phyloP scores from a whole-genome alignment of 2,113 vertebrate species.

The Hemiscyllium ocellatum region DNA sequence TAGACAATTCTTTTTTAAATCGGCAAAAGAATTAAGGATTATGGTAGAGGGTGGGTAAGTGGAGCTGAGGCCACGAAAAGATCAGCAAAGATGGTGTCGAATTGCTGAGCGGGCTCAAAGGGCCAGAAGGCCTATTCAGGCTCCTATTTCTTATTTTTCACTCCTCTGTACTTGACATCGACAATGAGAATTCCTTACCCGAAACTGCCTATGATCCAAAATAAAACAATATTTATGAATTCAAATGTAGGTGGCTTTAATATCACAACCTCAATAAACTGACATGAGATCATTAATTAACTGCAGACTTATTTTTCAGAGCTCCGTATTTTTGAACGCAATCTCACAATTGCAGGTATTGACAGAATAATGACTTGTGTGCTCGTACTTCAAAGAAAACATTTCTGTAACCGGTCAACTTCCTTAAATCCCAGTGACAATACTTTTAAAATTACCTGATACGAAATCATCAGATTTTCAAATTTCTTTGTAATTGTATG shows the following conservation, averaged over 20 bases:
- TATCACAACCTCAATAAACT: background rate
- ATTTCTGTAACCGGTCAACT: background rate
- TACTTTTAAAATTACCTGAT: background rate
- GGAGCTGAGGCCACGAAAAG: too few relatives aligned
- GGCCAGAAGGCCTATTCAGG: too few relatives aligned
- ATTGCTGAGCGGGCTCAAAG: too few relatives aligned
- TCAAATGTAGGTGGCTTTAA: background rate
- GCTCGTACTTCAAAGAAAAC: background rate
- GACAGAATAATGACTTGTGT: background rate
- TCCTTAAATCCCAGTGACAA: background rate
- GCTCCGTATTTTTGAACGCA: background rate
- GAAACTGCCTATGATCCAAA: background rate
- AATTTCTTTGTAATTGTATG: background rate
- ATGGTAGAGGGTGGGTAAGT: too few relatives aligned
- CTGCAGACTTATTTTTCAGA: background rate
- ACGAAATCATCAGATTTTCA: background rate
- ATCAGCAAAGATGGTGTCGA: too few relatives aligned
- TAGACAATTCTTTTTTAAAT: too few relatives aligned
- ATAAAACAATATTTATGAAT: background rate
- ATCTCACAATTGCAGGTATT: slow-evolving; percentile 4
- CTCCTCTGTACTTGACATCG: too few relatives aligned
- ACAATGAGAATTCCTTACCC: background rate
- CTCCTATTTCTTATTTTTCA: too few relatives aligned
- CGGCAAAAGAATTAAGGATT: too few relatives aligned
- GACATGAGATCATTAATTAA: background rate